Conservation (phyloP, 2,888 invertebrate genomes). For the Scotopteryx bipunctaria region DNA sequence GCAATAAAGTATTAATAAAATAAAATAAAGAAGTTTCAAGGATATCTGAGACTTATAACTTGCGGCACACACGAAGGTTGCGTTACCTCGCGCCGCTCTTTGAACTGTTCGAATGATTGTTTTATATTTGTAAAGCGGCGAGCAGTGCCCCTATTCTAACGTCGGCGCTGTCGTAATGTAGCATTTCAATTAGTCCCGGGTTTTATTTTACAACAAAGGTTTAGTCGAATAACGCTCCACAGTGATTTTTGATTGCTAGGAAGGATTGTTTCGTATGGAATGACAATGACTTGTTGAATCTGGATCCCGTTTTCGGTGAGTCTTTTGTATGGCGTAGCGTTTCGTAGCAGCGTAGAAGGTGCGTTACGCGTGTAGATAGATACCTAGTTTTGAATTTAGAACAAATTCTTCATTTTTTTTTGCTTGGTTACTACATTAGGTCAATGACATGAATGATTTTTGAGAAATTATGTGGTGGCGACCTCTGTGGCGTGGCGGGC, state of each 20-base stretch:
- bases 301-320: conserved; percentile 42
- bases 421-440: too few relatives aligned
- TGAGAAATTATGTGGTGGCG: too few relatives aligned
- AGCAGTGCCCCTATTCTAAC: conserved; percentile 70
- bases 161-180: conserved; percentile 68
- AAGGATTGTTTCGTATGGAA: conserved; percentile 32
- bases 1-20: too few relatives aligned
- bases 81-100: conserved; percentile 74
- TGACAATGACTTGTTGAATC: conserved; percentile 46
- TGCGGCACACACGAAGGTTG: conserved; percentile 51
- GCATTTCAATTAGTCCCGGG: conserved; percentile 75
- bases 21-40: too few relatives aligned
- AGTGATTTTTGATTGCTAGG: conserved; percentile 56
- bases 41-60: too few relatives aligned
- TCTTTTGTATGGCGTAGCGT: conserved; percentile 33
- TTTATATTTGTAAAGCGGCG: conserved; percentile 79
- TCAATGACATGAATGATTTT: too few relatives aligned
- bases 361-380: conserved; percentile 28
- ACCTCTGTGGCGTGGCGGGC: too few relatives aligned
- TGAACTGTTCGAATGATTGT: conserved; percentile 81
- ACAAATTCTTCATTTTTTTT: background rate
- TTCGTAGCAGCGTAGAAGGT: conserved; percentile 34
- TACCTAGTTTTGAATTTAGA: background rate
- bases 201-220: conserved; percentile 71
- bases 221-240: conserved; percentile 52